These are phyloP conservation scores for Listrodromus nycthemerus DNA, from an alignment of 2,888 invertebrate genomes.

Conservation along the genomic window DNA sequence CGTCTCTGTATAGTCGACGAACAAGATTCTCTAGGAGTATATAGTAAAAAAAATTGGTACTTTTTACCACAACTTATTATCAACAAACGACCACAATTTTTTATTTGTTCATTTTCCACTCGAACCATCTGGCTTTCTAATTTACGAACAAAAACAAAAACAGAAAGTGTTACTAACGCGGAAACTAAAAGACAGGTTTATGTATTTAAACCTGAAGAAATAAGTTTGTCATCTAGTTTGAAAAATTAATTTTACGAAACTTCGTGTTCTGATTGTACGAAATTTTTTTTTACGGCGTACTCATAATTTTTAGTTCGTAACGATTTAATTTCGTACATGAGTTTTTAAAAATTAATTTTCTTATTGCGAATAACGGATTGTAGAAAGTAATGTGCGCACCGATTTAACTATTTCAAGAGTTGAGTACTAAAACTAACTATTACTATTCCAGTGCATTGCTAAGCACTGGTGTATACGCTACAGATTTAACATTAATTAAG, in stretches of 20 bases:
- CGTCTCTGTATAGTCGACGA: not conserved
- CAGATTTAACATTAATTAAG: conserved; percentile 32
- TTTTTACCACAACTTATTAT: too few species aligned
- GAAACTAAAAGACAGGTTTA: too few species aligned
- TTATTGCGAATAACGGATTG: not conserved
- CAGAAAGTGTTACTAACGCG: too few species aligned
- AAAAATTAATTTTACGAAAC: too few species aligned
- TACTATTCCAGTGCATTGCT: not conserved
- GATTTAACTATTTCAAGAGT: conserved; percentile 6
- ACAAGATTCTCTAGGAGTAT: not conserved
- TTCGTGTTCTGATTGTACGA: too few species aligned
- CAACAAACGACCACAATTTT: too few species aligned
- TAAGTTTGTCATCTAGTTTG: too few species aligned
- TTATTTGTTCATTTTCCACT: too few species aligned
- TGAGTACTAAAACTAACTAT: conserved; percentile 11
- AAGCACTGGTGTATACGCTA: conserved; percentile 19
- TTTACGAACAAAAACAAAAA: too few species aligned
- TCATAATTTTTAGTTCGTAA: not conserved
- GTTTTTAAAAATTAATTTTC: not conserved
- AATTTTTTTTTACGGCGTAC: too few species aligned
- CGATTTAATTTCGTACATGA: not conserved
- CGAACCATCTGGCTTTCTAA: too few species aligned
- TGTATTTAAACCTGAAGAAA: too few species aligned
- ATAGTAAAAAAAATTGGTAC: not conserved
- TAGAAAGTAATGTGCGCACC: not conserved